Conservation (phyloP, 2,888 invertebrate species). For the Molorchus minor region DNA sequence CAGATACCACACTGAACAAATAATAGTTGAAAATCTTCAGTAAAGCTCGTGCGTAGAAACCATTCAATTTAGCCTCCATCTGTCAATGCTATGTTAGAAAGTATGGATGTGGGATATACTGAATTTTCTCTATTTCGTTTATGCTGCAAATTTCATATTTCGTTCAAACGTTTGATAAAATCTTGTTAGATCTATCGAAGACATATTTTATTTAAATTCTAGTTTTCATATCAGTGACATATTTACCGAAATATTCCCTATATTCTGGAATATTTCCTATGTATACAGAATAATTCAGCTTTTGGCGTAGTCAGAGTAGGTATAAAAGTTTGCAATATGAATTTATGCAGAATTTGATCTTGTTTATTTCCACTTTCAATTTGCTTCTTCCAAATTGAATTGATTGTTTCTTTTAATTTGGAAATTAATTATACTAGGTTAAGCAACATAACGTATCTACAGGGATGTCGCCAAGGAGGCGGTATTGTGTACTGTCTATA, state of each 20-base stretch:
- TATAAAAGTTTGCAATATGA: too few species aligned
- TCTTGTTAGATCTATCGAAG: slow-evolving; percentile 37
- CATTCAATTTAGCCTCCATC: slow-evolving; percentile 29
- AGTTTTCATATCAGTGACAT: slow-evolving; percentile 30
- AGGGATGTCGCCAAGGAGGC: too few species aligned
- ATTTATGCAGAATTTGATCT: too few species aligned
- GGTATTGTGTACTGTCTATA: too few species aligned
- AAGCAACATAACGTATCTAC: too few species aligned
- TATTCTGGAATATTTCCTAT: slow-evolving; percentile 2
- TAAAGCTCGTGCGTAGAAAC: slow-evolving; percentile 22
- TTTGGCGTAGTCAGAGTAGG: background rate
- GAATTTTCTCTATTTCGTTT: slow-evolving; percentile 23
- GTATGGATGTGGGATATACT: slow-evolving; percentile 2
- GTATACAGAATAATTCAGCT: background rate
- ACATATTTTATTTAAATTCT: slow-evolving; percentile 42
- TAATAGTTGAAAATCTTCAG: slow-evolving; percentile 16
- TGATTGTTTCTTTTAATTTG: too few species aligned
- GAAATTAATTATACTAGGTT: too few species aligned
- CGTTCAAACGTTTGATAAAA: slow-evolving; percentile 36
- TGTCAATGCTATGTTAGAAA: slow-evolving; percentile 17
- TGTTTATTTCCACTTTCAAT: too few species aligned
- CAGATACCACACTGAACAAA: slow-evolving; percentile 10
- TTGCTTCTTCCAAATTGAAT: too few species aligned
- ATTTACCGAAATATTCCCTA: slow-evolving; percentile 16
- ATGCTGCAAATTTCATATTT: slow-evolving; percentile 41